Conservation (phyloP, 2,888 invertebrate species). For the Ptychoptera albimana region DNA sequence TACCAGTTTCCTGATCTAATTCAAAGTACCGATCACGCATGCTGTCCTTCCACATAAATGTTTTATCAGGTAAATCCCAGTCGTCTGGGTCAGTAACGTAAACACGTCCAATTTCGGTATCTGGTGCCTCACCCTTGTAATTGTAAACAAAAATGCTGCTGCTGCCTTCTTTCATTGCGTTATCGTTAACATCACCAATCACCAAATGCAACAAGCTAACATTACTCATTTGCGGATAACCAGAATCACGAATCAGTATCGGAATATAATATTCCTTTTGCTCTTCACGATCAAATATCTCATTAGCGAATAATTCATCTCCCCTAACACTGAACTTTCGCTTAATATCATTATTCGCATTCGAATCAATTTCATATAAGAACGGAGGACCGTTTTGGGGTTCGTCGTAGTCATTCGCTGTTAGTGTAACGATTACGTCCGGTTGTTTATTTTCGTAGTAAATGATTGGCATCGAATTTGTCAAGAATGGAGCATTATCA, state of each 20-base stretch:
- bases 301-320: conserved; percentile 52
- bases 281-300: conserved; percentile 71
- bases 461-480: conserved; percentile 62
- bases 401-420: conserved; percentile 68
- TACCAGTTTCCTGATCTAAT: conserved; percentile 60
- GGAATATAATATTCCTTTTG: conserved; percentile 78
- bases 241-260: conserved; percentile 77
- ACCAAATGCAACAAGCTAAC: conserved; percentile 74
- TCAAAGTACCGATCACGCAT: conserved; percentile 46
- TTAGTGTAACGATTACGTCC: conserved; percentile 50
- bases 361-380: conserved; percentile 37
- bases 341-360: conserved; percentile 49
- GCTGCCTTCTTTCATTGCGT: conserved; percentile 70
- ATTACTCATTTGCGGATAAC: conserved; percentile 54
- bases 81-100: conserved; percentile 92
- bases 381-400: conserved; percentile 77
- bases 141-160: conserved; percentile 91
- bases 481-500: conserved; percentile 82
- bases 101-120: conserved; percentile 66
- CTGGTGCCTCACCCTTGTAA: conserved; percentile 70
- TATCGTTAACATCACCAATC: conserved; percentile 91
- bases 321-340: conserved; percentile 55
- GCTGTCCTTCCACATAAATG: conserved; percentile 50
- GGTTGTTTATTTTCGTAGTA: conserved; percentile 68
- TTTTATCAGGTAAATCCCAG: conserved; percentile 90